Percentiles rank a stretch among this genome's conserved stretches.
Conservation (phyloP, 2,797 vertebrate species). For the Lerista edwardsae region DNA sequence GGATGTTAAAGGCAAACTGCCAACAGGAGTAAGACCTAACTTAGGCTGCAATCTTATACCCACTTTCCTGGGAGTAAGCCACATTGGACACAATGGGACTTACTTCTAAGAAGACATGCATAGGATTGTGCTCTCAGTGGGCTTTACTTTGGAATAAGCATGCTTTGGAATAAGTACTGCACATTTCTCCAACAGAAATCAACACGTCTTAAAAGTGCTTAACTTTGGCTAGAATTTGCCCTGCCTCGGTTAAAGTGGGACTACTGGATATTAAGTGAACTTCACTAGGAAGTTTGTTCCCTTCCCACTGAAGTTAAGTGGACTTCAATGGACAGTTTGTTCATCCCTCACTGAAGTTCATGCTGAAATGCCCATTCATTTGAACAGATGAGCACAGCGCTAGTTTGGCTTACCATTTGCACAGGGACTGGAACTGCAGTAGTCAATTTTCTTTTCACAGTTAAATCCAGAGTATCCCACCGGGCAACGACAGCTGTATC, state of each 20-base stretch:
- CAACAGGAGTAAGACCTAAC: not conserved
- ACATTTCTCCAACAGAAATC: not conserved
- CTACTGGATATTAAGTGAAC: not conserved
- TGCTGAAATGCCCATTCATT: not conserved
- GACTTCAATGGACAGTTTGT: not conserved
- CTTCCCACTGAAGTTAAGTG: not conserved
- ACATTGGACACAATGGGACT: no score
- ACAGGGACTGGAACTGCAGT: constrained; percentile 92
- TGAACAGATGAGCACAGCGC: not conserved
- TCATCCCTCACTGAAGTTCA: not conserved
- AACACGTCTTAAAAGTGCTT: not conserved
- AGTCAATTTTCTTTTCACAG: constrained; percentile 96
- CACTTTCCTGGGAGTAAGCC: no score
- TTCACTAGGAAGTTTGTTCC: not conserved
- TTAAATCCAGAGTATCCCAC: constrained; percentile 93
- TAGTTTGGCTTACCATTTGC: constrained; percentile 84
- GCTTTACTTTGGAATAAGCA: not conserved
- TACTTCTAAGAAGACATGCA: no score
- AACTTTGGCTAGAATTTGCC: not conserved
- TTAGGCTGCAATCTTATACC: no score
- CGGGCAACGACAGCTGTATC: constrained; percentile 92
- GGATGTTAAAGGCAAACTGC: not conserved
- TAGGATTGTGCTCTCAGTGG: no score
- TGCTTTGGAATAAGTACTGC: not conserved
- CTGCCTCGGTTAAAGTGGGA: not conserved